Conservation (phyloP, 2,888 invertebrate genomes). For the Dyspetes luteomarginatus region DNA sequence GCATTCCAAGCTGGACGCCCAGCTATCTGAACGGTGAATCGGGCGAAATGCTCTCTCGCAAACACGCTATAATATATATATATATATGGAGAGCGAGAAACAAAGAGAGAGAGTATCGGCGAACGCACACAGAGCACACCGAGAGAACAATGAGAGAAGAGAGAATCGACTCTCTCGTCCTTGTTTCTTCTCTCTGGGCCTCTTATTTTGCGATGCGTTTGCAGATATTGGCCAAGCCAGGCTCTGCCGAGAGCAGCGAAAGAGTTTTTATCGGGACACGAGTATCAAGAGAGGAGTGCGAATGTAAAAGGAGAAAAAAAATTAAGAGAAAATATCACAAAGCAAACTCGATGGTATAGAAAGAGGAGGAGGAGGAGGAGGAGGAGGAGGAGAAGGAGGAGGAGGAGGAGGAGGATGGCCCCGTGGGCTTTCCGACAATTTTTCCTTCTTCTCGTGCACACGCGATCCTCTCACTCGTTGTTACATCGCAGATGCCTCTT, state of each 20-base stretch:
- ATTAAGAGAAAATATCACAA: constrained; percentile 27
- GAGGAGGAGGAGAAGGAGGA: constrained; percentile 5
- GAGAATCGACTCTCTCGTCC: constrained; percentile 14
- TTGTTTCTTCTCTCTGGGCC: neutral
- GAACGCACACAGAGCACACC: constrained; percentile 33
- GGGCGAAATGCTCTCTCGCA: constrained; percentile 52
- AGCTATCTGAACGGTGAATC: constrained; percentile 59
- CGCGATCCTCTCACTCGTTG: constrained; percentile 47
- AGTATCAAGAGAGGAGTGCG: constrained; percentile 62
- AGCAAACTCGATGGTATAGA: constrained; percentile 32
- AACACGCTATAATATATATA: neutral
- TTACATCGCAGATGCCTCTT: constrained; percentile 38
- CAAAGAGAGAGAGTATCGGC: constrained; percentile 5
- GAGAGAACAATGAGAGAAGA: constrained; percentile 56
- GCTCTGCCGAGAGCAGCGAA: constrained; percentile 39
- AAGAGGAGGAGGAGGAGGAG: neutral
- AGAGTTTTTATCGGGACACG: constrained; percentile 60
- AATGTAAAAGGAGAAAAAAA: constrained; percentile 41
- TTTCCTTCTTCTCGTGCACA: constrained; percentile 25
- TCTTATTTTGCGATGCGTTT: constrained; percentile 51
- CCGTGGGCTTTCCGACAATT: constrained; percentile 58
- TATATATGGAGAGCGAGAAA: constrained; percentile 2
- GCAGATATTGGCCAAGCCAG: constrained; percentile 51
- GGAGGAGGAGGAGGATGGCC: constrained; percentile 42
- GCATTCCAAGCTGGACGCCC: constrained; percentile 44